Base-by-base conservation (phyloP, 2,888 invertebrate species). In the Drosophila ochracea region DNA sequence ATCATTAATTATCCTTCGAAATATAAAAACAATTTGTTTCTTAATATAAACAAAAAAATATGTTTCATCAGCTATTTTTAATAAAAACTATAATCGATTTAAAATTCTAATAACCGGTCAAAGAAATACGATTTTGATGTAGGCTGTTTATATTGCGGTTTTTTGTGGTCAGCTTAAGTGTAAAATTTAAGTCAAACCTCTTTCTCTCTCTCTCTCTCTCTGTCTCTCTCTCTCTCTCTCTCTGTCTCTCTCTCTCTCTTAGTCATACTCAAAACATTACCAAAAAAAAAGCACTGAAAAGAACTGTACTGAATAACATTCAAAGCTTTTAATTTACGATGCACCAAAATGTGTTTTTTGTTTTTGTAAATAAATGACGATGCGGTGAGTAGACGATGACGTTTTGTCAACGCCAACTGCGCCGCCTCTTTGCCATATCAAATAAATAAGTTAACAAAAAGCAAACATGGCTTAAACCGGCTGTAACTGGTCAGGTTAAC, bases 281-380 rank as follows among this genome's bases (percentile, higher is more conserved):
- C 35, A 68, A 30, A 64, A 64, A 64, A 64, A 37, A 28, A 28
- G 9, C 19, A 33, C 5, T 21, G 21, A 58, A 25, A 57, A 55
- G 31, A 50, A 16, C n/a, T 58, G 10, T 30, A 31, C 67, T 57
- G 16, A 68, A 66, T 60, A 66, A 60, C 61, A 76, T 59, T 55
- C 47, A 65, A 80, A 80, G 68, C 77, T 62, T 68, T 76, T 61
- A 77, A 77, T 81, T 81, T 80, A 80, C 52, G 70, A 76, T 70
- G 61, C 53, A 68, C 52, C 59, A 43, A 50, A 52, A 66, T 31
- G 31, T 25, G 28, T 19, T 3, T 39, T 57, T 31, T 28, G 35
- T 25, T 49, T 60, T 60, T 37, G 52, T 35, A 53, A 79, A 63
- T 66, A 74, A 55, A 82, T 57, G 66, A 76, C 50, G 53, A 33